Evolutionary conservation across 2,888 invertebrate species (phyloP).

Genomic region (Lycaena phlaeas): DNA sequence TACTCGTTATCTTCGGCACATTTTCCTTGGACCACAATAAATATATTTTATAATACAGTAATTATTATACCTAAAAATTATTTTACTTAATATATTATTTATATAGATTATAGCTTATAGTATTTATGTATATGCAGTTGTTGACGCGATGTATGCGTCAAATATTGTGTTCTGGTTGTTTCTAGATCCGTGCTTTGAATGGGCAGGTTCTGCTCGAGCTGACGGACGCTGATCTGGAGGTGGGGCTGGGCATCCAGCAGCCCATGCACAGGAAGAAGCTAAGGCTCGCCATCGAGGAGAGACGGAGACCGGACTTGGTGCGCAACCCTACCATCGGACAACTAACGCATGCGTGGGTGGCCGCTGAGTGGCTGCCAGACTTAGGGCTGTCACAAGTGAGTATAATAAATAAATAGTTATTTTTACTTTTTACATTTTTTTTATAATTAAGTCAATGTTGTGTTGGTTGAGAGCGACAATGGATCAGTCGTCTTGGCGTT

Average conservation of each 20-base stretch:
- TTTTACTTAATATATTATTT: no score
- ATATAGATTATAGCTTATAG: background rate
- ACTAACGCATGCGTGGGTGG: slow-evolving; percentile 93
- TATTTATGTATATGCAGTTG: slow-evolving; percentile 22
- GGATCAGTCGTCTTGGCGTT: no score
- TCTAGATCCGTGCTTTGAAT: slow-evolving; percentile 79
- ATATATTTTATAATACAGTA: no score
- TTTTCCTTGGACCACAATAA: no score
- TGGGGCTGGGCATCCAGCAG: slow-evolving; percentile 91
- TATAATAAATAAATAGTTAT: background rate
- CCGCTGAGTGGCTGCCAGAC: slow-evolving; percentile 93
- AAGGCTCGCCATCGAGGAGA: slow-evolving; percentile 93
- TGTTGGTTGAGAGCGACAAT: no score
- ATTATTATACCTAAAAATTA: no score
- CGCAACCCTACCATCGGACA: slow-evolving; percentile 91
- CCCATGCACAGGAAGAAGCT: slow-evolving; percentile 95
- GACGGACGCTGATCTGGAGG: slow-evolving; percentile 92
- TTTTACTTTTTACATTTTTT: background rate
- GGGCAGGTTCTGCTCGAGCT: slow-evolving; percentile 91
- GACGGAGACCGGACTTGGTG: slow-evolving; percentile 88
- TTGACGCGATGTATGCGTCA: slow-evolving; percentile 68
- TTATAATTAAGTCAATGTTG: no score
- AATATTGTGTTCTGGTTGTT: slow-evolving; percentile 75
- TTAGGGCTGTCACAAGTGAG: slow-evolving; percentile 85
- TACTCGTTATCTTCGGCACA: no score